Evolutionary conservation across 2,888 invertebrate species (phyloP).

Genomic region (Gisinianus flammeolus): DNA sequence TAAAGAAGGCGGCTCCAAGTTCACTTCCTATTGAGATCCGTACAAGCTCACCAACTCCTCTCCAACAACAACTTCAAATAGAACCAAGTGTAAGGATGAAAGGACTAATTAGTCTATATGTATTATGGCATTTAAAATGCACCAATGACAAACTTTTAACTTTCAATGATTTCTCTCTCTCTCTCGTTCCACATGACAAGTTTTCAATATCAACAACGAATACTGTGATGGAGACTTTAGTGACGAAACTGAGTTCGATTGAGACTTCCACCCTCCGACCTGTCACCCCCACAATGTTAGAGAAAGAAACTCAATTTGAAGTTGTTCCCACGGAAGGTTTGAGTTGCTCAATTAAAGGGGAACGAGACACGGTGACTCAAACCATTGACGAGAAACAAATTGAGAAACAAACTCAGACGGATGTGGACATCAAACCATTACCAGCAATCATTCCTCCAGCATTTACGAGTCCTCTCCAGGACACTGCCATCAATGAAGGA

Average conservation of each 20-base stretch:
- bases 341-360: conserved; percentile 49
- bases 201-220: conserved; percentile 7
- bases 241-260: background rate
- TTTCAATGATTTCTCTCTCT: no score
- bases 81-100: background rate
- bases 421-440: conserved; percentile 10
- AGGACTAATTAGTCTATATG: no score
- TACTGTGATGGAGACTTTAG: conserved; percentile 4
- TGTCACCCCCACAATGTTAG: conserved; percentile 42
- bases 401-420: conserved; percentile 51
- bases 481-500: conserved; percentile 74
- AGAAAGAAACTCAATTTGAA: conserved; percentile 55
- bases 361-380: conserved; percentile 59
- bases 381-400: conserved; percentile 59
- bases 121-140: no score
- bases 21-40: background rate
- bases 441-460: conserved; percentile 64
- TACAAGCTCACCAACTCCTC: background rate
- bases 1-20: conserved; percentile 43
- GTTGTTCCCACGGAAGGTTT: conserved; percentile 54
- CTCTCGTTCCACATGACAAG: no score
- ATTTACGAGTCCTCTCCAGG: conserved; percentile 69
- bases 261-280: conserved; percentile 14
- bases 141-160: no score
- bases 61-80: background rate